Evolutionary conservation across 1,140 invertebrate genomes (phyloP), one percentile per base, ranked within the genome.

Genomic region (Nebria ingens): DNA sequence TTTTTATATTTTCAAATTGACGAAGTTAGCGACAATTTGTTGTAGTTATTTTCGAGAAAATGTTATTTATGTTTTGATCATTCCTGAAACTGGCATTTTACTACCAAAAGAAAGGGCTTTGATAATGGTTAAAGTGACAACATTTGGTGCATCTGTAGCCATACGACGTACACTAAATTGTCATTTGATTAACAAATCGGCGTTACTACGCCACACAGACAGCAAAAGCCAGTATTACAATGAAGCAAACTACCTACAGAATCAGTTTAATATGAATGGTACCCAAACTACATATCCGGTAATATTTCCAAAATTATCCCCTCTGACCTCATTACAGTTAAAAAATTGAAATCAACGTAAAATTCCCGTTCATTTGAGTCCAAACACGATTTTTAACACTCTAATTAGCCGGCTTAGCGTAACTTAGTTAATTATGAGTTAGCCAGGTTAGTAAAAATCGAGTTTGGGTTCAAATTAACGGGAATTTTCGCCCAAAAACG

Each of bases 261-360:
- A 61, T 4, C 19, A 58, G 11, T 65, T 65, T 54, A 59, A 55
- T 12, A 63, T 65, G 1, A 63, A 56, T 11, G 60, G 61, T 20
- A 51, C 56, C n/a, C 59, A 55, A 20, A 53, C 52, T 15, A n/a
- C 51, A 19, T 59, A 56, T 50, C 58, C 62, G 13, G 62, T 63
- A 54, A 53, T 34, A 11, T 2, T 15, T 53, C 17, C 38, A 34
- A 1, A 19, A 25, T 19, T n/a, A n/a, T n/a, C n/a, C n/a, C n/a
- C n/a, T n/a, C n/a, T n/a, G n/a, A n/a, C n/a, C n/a, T n/a, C n/a
- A n/a, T n/a, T 52, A 13, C 17, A 22, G 17, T 55, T 40, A n/a
- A 25, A 57, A 2, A 1, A 23, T 50, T 54, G 15, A 57, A 45
- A 61, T 57, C 20, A 51, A 59, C n/a, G 22, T 51, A 0, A 22